phyloP scores from a whole-genome alignment of 35 echinoderm and acorn worm species.

The Strongylocentrotus purpuratus region DNA sequence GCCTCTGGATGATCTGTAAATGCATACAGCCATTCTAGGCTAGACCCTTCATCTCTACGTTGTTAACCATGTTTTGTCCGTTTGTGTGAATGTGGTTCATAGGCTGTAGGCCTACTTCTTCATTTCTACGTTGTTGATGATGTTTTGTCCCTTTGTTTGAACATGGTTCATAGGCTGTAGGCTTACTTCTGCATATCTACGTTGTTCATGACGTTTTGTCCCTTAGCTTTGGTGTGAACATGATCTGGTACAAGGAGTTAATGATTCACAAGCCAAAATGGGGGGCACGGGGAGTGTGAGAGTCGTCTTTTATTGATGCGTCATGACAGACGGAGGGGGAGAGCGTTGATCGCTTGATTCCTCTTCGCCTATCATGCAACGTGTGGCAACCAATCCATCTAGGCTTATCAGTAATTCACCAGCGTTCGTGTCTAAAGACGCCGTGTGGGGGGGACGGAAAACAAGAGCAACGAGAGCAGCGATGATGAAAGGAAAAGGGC shows the following conservation, averaged over 20 bases:
- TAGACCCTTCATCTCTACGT: no score
- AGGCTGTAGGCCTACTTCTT: no score
- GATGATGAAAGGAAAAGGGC: background rate
- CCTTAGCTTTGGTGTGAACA: background rate
- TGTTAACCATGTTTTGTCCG: no score
- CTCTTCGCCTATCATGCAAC: background rate
- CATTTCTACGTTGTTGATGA: no score
- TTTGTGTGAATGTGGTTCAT: no score
- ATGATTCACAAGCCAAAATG: background rate
- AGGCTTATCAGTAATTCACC: background rate
- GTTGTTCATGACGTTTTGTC: background rate
- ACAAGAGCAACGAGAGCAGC: background rate
- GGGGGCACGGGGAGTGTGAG: background rate
- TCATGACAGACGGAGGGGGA: background rate
- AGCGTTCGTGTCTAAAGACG: background rate
- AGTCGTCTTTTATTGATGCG: background rate
- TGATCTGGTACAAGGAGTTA: background rate
- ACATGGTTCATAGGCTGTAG: no score
- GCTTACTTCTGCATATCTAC: background rate
- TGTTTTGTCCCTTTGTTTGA: no score
- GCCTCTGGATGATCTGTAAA: no score
- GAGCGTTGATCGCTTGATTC: conserved; percentile 15
- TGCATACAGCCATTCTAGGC: no score
- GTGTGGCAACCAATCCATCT: background rate
- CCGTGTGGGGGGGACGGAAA: background rate